phyloP scores from a whole-genome alignment of 2,888 invertebrate species.

The Pyrocoelia pectoralis region DNA sequence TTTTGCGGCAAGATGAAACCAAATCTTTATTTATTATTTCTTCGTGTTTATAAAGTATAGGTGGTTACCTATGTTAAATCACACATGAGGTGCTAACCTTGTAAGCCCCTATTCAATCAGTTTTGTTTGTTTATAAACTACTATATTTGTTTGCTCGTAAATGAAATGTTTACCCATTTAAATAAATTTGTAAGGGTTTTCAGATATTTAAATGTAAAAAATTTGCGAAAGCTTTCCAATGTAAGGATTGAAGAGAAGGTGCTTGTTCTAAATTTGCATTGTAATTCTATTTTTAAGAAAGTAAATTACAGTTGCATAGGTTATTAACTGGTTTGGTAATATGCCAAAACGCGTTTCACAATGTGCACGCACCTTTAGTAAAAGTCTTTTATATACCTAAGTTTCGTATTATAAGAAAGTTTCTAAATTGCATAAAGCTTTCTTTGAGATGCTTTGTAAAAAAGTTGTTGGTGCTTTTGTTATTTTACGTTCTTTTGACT shows the following conservation, averaged over 20 bases:
- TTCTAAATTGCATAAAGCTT: slow-evolving; percentile 1
- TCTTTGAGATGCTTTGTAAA: neutral
- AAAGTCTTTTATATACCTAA: slow-evolving; percentile 9
- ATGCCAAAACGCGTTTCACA: slow-evolving; percentile 30
- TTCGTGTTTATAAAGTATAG: no score
- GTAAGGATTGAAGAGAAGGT: neutral
- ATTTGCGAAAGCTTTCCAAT: slow-evolving; percentile 3
- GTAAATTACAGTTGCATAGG: slow-evolving; percentile 32
- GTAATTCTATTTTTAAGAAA: slow-evolving; percentile 32
- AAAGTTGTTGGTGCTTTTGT: neutral
- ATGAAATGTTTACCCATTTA: neutral
- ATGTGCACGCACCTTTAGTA: slow-evolving; percentile 32
- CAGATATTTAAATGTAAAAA: no score
- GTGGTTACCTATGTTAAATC: neutral
- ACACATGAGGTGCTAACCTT: neutral
- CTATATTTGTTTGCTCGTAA: neutral
- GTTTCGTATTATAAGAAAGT: neutral
- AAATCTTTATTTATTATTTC: neutral
- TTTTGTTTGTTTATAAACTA: neutral
- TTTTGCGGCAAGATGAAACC: slow-evolving; percentile 5
- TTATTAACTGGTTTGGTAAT: slow-evolving; percentile 31
- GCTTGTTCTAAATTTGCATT: slow-evolving; percentile 32
- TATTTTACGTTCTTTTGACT: neutral
- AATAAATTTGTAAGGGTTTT: neutral
- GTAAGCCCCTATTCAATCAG: neutral